Conservation (phyloP, 53 echinoderm and acorn worm species). For the Arbacia lixula region DNA sequence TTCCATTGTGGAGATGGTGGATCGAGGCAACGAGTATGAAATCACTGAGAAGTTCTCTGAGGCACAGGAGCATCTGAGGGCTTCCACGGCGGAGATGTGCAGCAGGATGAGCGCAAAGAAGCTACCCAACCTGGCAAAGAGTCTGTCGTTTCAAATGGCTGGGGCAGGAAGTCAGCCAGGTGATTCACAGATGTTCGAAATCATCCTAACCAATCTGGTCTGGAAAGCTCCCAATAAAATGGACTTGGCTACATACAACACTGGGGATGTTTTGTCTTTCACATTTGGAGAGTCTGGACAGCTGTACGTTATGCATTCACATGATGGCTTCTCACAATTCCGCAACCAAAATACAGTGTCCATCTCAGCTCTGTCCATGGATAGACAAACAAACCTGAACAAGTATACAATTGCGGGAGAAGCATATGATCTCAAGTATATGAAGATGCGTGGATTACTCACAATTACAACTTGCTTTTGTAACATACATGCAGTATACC, state of each 20-base stretch:
- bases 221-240: constrained; percentile 18
- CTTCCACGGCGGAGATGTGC: constrained; percentile 6
- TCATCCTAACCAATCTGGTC: neutral
- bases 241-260: neutral
- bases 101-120: constrained; percentile 27
- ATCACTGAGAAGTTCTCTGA: neutral
- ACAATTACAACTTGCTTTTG: too few relatives aligned
- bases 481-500: too few relatives aligned
- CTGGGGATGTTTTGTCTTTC: constrained; percentile 12
- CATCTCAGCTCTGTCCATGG: too few relatives aligned
- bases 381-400: too few relatives aligned
- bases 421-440: too few relatives aligned
- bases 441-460: too few relatives aligned
- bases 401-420: too few relatives aligned
- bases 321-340: too few relatives aligned
- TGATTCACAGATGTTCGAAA: neutral
- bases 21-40: constrained; percentile 42
- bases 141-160: constrained; percentile 18
- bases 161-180: neutral
- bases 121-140: constrained; percentile 13
- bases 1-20: constrained; percentile 32
- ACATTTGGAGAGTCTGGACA: too few relatives aligned
- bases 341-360: too few relatives aligned
- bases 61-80: neutral
- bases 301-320: too few relatives aligned